Percentiles rank a stretch among this genome's conserved stretches.
These are phyloP conservation scores for Chironomus tepperi DNA, from an alignment of 1,140 invertebrate genomes.

Conservation along the genomic window DNA sequence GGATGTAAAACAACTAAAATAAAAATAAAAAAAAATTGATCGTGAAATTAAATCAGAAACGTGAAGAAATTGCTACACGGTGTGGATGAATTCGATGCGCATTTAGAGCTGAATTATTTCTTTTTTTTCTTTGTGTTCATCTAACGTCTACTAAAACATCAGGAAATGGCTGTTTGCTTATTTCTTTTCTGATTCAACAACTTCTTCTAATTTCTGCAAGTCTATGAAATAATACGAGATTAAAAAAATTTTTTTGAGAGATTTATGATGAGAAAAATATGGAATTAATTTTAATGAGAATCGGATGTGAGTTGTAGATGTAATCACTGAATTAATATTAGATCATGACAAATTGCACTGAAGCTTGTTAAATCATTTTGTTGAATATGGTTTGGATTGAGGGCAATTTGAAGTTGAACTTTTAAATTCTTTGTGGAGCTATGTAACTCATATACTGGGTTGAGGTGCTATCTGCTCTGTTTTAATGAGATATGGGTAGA, in stretches of 20 bases:
- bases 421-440: too few relatives aligned
- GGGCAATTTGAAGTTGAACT: too few relatives aligned
- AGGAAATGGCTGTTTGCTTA: background rate
- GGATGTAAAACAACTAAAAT: background rate
- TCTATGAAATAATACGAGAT: too few relatives aligned
- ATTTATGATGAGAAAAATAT: too few relatives aligned
- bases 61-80: constrained; percentile 10
- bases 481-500: too few relatives aligned
- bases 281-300: too few relatives aligned
- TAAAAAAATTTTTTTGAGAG: too few relatives aligned
- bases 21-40: background rate
- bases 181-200: background rate
- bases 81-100: constrained; percentile 2
- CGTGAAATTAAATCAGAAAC: constrained; percentile 20
- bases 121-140: background rate
- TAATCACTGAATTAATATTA: background rate
- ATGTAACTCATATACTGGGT: too few relatives aligned
- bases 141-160: background rate
- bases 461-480: too few relatives aligned
- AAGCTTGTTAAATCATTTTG: too few relatives aligned
- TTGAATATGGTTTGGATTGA: too few relatives aligned
- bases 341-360: background rate
- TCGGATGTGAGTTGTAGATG: too few relatives aligned
- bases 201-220: background rate
- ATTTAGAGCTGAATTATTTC: background rate